These are phyloP conservation scores for Cyrtorhinus lividipennis DNA, from an alignment of 1,140 invertebrate genomes.

Conservation along the genomic window DNA sequence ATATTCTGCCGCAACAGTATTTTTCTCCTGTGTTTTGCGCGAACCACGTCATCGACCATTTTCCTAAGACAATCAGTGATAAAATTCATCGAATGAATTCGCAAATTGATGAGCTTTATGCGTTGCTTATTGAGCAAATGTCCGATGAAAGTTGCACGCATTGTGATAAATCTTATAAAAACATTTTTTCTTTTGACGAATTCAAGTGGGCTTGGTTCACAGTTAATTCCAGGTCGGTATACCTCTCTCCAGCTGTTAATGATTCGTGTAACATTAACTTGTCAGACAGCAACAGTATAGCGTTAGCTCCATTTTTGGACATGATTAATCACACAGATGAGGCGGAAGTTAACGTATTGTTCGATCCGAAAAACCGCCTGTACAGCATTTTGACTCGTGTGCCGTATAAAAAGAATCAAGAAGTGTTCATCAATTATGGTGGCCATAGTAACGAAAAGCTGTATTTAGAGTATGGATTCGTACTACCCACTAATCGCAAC, in stretches of 20 bases:
- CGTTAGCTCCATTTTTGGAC: slow-evolving; percentile 46
- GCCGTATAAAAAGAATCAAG: slow-evolving; percentile 23
- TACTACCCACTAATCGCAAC: slow-evolving; percentile 25
- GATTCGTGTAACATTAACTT: slow-evolving; percentile 20
- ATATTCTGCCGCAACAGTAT: slow-evolving; percentile 31
- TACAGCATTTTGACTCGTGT: slow-evolving; percentile 25
- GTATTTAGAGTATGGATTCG: slow-evolving; percentile 27
- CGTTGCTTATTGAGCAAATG: slow-evolving; percentile 11
- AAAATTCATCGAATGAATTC: slow-evolving; percentile 22
- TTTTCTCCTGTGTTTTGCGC: slow-evolving; percentile 27
- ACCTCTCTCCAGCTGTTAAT: slow-evolving; percentile 23
- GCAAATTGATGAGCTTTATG: slow-evolving; percentile 21
- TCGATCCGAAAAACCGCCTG: slow-evolving; percentile 20
- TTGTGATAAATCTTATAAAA: slow-evolving; percentile 20
- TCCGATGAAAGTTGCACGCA: slow-evolving; percentile 22
- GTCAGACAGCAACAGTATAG: slow-evolving; percentile 31
- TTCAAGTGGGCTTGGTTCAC: slow-evolving; percentile 37
- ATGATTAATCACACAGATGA: slow-evolving; percentile 41
- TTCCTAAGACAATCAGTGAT: slow-evolving; percentile 23
- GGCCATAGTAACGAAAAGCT: slow-evolving; percentile 26
- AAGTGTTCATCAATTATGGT: slow-evolving; percentile 28
- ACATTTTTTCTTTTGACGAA: slow-evolving; percentile 24
- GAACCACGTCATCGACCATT: slow-evolving; percentile 17
- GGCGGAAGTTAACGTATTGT: slow-evolving; percentile 23
- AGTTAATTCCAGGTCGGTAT: slow-evolving; percentile 44